phyloP scores from a whole-genome alignment of 2,797 vertebrate species.

The Perodicticus potto region DNA sequence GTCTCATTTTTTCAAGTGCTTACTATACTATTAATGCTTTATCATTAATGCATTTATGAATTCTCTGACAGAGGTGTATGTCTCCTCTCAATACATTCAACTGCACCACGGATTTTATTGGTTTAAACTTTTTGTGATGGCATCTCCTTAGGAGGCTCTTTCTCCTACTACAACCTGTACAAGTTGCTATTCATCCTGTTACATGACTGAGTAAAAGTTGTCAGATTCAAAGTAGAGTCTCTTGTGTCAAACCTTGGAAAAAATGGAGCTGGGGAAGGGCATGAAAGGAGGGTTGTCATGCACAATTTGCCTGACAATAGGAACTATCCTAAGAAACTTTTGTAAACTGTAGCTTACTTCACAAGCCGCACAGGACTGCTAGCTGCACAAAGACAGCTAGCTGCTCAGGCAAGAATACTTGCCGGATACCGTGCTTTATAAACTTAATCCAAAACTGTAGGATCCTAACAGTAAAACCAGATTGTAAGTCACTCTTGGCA shows the following conservation, averaged over 20 bases:
- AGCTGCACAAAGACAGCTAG: not conserved
- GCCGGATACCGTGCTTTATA: not conserved
- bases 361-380: not conserved
- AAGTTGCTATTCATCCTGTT: not conserved
- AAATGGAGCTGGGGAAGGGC: not conserved
- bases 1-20: not conserved
- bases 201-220: not conserved
- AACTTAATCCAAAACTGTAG: not conserved
- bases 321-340: not conserved
- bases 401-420: not conserved
- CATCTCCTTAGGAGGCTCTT: rapidly evolving
- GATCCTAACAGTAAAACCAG: not conserved
- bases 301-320: not conserved
- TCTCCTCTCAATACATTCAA: not conserved
- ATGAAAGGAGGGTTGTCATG: not conserved
- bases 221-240: not conserved
- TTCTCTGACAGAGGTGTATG: not conserved
- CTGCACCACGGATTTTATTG: too few relatives aligned
- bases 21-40: not conserved
- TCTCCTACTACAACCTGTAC: not conserved
- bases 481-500: not conserved
- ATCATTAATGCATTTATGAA: not conserved
- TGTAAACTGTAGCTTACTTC: not conserved
- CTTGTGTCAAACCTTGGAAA: not conserved
- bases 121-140: not conserved